These are phyloP conservation scores for Coreius guichenoti DNA, from an alignment of 2,797 vertebrate species.

Conservation along the genomic window DNA sequence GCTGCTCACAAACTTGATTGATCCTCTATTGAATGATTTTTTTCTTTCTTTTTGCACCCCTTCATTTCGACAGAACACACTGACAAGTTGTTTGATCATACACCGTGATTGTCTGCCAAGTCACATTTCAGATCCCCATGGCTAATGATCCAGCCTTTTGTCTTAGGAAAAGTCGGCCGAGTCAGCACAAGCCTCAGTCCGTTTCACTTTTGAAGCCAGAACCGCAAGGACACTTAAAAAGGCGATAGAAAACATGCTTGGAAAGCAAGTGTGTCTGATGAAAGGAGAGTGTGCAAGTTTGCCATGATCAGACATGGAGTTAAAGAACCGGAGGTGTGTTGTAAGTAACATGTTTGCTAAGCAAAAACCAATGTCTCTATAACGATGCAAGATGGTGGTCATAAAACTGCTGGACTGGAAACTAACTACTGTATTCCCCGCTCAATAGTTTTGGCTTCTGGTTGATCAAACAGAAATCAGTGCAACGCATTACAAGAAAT, in stretches of 20 bases:
- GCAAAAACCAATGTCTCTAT: constrained; percentile 19
- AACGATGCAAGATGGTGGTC: constrained; percentile 19
- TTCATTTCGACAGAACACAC: constrained; percentile 82
- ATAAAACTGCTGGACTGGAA: constrained; percentile 9
- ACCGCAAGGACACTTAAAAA: constrained; percentile 79
- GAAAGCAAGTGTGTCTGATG: constrained; percentile 59
- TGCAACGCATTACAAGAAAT: background rate
- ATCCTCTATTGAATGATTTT: constrained; percentile 87
- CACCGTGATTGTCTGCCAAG: constrained; percentile 85
- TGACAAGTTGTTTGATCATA: constrained; percentile 89
- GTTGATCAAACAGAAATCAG: background rate
- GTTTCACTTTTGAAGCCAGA: constrained; percentile 79
- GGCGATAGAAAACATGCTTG: constrained; percentile 74
- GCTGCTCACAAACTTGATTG: constrained; percentile 81
- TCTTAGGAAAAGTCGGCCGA: constrained; percentile 81
- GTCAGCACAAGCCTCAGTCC: constrained; percentile 76
- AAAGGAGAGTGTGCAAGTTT: constrained; percentile 37
- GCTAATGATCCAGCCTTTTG: constrained; percentile 85
- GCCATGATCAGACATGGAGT: constrained; percentile 19
- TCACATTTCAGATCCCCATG: constrained; percentile 83
- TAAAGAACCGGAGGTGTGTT: constrained; percentile 34
- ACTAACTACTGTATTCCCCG: background rate
- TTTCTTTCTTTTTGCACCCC: constrained; percentile 74
- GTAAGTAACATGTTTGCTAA: constrained; percentile 40
- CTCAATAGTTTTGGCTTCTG: constrained; percentile 1